phyloP scores from a whole-genome alignment of 1,140 invertebrate genomes.

The Plodia interpunctella region DNA sequence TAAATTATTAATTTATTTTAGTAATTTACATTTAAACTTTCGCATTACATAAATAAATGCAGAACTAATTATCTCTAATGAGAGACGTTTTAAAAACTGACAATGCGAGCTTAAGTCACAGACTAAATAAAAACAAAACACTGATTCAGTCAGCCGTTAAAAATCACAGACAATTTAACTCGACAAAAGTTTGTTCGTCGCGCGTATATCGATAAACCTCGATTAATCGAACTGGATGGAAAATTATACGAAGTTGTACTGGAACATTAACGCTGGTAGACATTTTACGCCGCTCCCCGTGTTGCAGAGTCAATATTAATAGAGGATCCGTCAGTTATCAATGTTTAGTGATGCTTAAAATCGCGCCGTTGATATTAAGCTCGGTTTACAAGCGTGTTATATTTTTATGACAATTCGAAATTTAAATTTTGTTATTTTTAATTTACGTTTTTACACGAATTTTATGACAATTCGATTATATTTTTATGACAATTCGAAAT shows the following conservation, averaged over 20 bases:
- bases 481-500: background rate
- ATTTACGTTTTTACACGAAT: too few relatives aligned
- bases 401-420: background rate
- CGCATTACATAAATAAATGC: too few relatives aligned
- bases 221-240: slow-evolving; percentile 51
- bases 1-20: too few relatives aligned
- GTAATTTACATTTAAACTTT: too few relatives aligned
- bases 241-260: slow-evolving; percentile 48
- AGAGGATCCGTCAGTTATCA: slow-evolving; percentile 54
- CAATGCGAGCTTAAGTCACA: background rate
- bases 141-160: background rate
- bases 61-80: too few relatives aligned
- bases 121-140: background rate
- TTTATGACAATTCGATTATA: too few relatives aligned
- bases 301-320: slow-evolving; percentile 53
- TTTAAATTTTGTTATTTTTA: too few relatives aligned
- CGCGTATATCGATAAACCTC: slow-evolving; percentile 29
- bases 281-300: slow-evolving; percentile 35
- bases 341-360: slow-evolving; percentile 57
- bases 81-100: too few relatives aligned
- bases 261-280: slow-evolving; percentile 40
- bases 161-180: slow-evolving; percentile 51
- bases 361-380: slow-evolving; percentile 34
- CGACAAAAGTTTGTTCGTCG: slow-evolving; percentile 38
- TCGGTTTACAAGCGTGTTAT: slow-evolving; percentile 5